Evolutionary conservation across 2,797 vertebrate species (phyloP).

Genomic region (Otolemur crassicaudatus): DNA sequence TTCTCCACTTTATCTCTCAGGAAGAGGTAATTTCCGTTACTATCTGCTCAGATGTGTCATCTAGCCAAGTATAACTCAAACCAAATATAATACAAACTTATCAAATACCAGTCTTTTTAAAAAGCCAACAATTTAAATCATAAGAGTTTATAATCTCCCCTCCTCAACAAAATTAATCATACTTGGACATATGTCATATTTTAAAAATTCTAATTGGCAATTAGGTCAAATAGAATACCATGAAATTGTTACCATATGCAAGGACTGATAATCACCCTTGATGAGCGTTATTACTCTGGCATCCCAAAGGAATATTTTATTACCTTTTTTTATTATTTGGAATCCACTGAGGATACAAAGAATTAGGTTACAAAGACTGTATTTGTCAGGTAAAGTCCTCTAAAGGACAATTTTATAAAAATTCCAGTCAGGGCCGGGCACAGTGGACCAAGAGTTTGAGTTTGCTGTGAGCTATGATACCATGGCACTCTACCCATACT

Average conservation of each 20-base stretch:
- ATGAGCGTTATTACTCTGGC: not conserved
- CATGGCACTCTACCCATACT: too few relatives aligned
- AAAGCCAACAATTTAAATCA: conserved; percentile 15
- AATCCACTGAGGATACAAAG: too few relatives aligned
- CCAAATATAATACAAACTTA: conserved; percentile 44
- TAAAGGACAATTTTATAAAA: not conserved
- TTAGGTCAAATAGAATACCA: not conserved
- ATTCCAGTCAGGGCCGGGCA: not conserved
- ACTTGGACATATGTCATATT: not conserved
- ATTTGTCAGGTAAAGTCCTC: too few relatives aligned
- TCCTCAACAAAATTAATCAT: not conserved
- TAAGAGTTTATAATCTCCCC: not conserved
- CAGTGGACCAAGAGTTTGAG: too few relatives aligned
- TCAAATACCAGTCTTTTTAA: conserved; percentile 30
- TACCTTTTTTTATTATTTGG: too few relatives aligned
- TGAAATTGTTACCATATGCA: not conserved
- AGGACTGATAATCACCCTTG: not conserved
- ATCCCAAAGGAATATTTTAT: not conserved
- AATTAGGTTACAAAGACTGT: too few relatives aligned
- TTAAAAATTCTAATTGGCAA: not conserved
- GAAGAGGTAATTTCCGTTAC: conserved; percentile 40
- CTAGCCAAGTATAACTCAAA: conserved; percentile 25
- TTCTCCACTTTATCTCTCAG: not conserved
- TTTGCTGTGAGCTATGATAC: too few relatives aligned
- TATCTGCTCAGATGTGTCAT: not conserved